Base-by-base conservation (phyloP, 2,113 vertebrate genomes). In the Tylochromis polylepis region DNA sequence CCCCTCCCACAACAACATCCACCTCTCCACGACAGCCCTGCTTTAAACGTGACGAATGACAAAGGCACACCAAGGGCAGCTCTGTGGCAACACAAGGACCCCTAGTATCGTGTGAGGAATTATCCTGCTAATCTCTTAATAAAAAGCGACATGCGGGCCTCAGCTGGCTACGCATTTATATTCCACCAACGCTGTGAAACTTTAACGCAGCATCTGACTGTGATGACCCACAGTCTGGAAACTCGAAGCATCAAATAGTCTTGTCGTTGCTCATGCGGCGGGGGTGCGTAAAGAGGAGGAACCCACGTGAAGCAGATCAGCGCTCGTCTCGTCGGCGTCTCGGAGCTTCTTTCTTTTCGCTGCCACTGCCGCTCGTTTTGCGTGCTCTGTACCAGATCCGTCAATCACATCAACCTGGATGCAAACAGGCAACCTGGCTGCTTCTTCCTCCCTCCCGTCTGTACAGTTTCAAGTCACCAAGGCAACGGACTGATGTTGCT, bases 21-120 rank as follows among this genome's bases (percentile, higher is more conserved):
- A 34, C 16, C 77, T 2, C 34, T 89, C 87, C 62, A 31, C 38
- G 27, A 83, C 77, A 81, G 80, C 59, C 41, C 83, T 53, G 86
- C 80, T 89, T 92, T 87, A 86, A 89, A 88, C 60, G 51, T 92
- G 91, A 92, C 84, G 53, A 87, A 93, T 86, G 91, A 86, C 60
- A 85, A 62, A 86, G 83, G 58, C 84, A 20, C 53, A 11, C 43
- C 55, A 57, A 88, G 87, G 91, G 86, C 92, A 67, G 70, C 81
- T 51, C 67, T 43, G 86, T 65, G 85, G 75, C 10, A 75, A 79
- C 83, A 80, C 2, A 29, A 85, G 46, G 67, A 82, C 78, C 88
- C 56, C 1, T 2, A 70, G 75, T 14, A 79, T 83, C 36, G 36
- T 22, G 16, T 11, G 16, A 81, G 58, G 57, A 65, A 58, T 89